Evolutionary conservation across 1,140 invertebrate genomes (phyloP).

Genomic region (Sinella curviseta): DNA sequence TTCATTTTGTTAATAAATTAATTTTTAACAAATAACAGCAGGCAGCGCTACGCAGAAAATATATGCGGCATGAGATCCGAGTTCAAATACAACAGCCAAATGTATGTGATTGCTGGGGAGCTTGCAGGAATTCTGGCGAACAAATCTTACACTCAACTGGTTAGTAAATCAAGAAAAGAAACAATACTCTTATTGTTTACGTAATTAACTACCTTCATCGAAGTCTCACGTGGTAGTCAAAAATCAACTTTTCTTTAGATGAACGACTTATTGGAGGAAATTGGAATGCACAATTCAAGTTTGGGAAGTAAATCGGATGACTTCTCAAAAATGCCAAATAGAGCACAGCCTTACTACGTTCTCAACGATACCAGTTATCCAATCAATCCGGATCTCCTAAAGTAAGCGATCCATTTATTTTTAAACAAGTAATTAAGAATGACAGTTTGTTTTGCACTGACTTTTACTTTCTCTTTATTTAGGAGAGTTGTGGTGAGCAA

Average conservation of each 20-base stretch:
- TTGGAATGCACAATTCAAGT: conserved; percentile 31
- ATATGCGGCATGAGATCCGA: not conserved
- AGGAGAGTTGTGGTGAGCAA: no score
- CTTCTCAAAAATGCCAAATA: conserved; percentile 25
- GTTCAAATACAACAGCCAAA: not conserved
- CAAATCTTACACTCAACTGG: not conserved
- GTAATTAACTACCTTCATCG: no score
- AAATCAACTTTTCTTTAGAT: no score
- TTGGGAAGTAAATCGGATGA: conserved; percentile 1
- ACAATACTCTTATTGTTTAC: not conserved
- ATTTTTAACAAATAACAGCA: not conserved
- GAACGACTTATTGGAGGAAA: not conserved
- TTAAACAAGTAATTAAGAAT: no score
- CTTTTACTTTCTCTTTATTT: no score
- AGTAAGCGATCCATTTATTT: no score
- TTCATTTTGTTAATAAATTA: no score
- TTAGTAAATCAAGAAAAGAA: no score
- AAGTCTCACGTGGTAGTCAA: no score
- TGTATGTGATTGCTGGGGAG: not conserved
- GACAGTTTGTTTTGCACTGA: no score
- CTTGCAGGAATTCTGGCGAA: not conserved
- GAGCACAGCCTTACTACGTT: conserved; percentile 21
- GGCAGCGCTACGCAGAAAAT: not conserved
- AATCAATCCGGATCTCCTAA: conserved; percentile 25
- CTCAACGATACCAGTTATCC: not conserved